Base-by-base conservation (phyloP, 2,888 invertebrate species). In the Trissolcus japonicus region DNA sequence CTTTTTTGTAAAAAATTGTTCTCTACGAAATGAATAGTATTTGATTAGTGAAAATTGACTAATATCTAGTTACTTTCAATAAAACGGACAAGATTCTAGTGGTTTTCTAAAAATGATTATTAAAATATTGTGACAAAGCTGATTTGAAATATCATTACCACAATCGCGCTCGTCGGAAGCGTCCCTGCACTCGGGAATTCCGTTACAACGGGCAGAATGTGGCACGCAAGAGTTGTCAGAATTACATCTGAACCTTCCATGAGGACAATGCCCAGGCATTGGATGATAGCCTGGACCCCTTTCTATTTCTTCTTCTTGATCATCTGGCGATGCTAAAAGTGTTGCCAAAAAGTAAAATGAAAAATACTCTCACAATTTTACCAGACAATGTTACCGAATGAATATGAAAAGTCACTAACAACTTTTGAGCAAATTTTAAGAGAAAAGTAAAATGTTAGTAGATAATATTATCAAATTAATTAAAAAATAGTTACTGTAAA, bases 91-190 rank as follows among this genome's bases (percentile, higher is more conserved):
- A n/a, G n/a, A n/a, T n/a, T n/a, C n/a, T n/a, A n/a, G n/a, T n/a
- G n/a, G n/a, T n/a, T n/a, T n/a, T n/a, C n/a, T n/a, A n/a, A n/a
- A n/a, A n/a, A n/a, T n/a, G n/a, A n/a, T n/a, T n/a, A n/a, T n/a
- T n/a, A n/a, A n/a, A 2, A 2, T 19, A 19, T 19, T 19, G 19
- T 2, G 19, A 19, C 19, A 19, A 19, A 19, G 2, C 2, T 19
- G 19, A 2, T 19, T 19, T 19, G 1, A 19, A 2, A 19, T 2
- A 19, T 19, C 19, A 19, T 19, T 80, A 87, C 87, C 84, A 68
- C 93, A 93, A 76, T 89, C 86, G 43, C 85, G 82, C 87, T 93
- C 93, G 84, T 93, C 93, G 7, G 91, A 91, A 57, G 89, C 88
- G 86, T 93, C 92, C 19, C 83, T 83, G 86, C 93, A 93, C 84